Base-by-base conservation (phyloP, 2,113 vertebrate species). In the Scartelaos histophorus region DNA sequence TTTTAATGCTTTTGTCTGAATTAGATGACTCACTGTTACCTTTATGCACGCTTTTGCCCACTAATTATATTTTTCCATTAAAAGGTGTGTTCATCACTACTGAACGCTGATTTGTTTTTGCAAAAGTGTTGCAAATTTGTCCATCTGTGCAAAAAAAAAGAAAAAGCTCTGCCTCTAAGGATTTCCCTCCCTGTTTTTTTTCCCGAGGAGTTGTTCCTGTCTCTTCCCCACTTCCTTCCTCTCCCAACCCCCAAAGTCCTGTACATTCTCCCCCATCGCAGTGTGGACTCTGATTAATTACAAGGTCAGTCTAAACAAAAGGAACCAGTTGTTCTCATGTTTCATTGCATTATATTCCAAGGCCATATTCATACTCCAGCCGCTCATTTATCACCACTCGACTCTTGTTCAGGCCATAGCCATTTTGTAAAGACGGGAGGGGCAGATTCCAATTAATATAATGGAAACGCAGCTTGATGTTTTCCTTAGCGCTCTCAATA, bases 371-470 rank as follows among this genome's bases (percentile, higher is more conserved):
- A 86, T 88, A 82, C 73, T 77, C 75, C 53, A 72, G 69, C 80
- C 78, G 80, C 90, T 88, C 80, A 93, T 93, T 92, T 82, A 91
- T 93, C 91, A 93, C 71, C 65, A 65, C 78, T 69, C 74, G 34
- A 88, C 85, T 81, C 74, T 13, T 25, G 76, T 72, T 71, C 24
- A n/a, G 46, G 77, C 78, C 72, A 75, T 57, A 82, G 79, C 76
- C 82, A 67, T 46, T 45, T 72, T 81, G 91, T 7, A 61, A 19
- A 9, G 17, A 5, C 16, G 58, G 58, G 72, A 15, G 62, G 86
- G 81, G 88, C 83, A 38, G 57, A 82, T 86, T 90, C 85, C 83
- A 92, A 93, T 93, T 94, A 93, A 91, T 92, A 89, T 92, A 93
- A 93, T 92, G 90, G 88, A 88, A 88, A 89, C 73, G 76, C 73